Evolutionary conservation across 1,140 invertebrate genomes (phyloP), one percentile per base, ranked within the genome.

Genomic region (Zelostemma sp.): DNA sequence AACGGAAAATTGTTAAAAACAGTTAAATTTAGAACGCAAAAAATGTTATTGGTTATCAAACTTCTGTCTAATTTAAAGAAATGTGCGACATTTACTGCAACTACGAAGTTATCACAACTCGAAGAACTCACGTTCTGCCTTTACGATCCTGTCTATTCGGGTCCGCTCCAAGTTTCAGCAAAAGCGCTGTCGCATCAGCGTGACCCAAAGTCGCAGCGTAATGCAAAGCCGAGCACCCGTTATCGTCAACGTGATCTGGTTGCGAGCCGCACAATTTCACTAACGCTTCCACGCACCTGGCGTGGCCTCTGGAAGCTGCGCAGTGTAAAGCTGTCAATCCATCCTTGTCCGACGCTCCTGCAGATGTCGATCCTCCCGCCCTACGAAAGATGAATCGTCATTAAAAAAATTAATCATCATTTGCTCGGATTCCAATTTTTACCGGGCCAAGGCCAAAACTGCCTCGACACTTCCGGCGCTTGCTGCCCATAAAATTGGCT

Each of bases 201-300:
- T 99, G 97, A 0, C 97, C 97, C 46, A 98, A 86, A 0, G 97
- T 98, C 0, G 97, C 95, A 1, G 97, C 94, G 81, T 99, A 99
- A 82, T 99, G 98, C 1, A 99, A 82, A 0, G 97, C 93, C 0
- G 97, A 97, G 79, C 97, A 99, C 0, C 96, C 95, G 76, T 97
- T 96, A 9, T 90, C 91, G 80, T 99, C 97, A 0, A 90, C 86
- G 16, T 85, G 81, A 57, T 98, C 95, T 0, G 95, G 92, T 9
- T 93, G 90, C 1, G 94, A 92, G 0, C 93, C 93, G 75, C 95
- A 97, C 0, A 97, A 85, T n/a, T 92, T 93, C 0, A 99, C 89
- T 19, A 99, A 85, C 1, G 92, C 93, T 68, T 98, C 95, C 19
- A 99, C 87, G 77, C 96, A 97, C 73, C 97, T 93, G 0, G 92